Base-by-base conservation (phyloP, 1,140 invertebrate species). In the Teleopsis dalmanni region DNA sequence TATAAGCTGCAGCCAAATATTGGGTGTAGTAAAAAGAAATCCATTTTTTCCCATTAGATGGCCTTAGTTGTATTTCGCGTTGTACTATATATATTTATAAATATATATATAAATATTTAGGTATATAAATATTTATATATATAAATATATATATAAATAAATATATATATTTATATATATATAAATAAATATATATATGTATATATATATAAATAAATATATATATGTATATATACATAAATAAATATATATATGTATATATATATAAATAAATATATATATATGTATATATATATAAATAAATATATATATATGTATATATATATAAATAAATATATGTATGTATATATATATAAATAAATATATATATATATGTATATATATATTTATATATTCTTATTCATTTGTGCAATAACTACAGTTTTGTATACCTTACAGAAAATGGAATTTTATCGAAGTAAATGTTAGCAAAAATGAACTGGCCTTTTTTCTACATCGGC, bases 391-490 rank as follows among this genome's bases (percentile, higher is more conserved):
- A 29, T 29, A 8, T 29, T 7, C 27, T 13, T 13, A 9, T 8
- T 14, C 7, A 19, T 3, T 16, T 41, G 9, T 2, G 33, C 26
- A n/a, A 13, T 25, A 37, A 33, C 13, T 43, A 22, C 9, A 27
- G 18, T n/a, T 34, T 13, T 19, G 45, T 8, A 23, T 35, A 19
- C 59, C 48, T 72, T 75, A 31, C 53, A 83, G 85, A 44, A 33
- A 53, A 14, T 83, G 81, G 81, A 73, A 75, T 19, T 78, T 81
- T 54, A 59, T 74, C 46, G 71, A 79, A 72, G 78, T 93, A 29
- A 84, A 96, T 76, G 72, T 96, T n/a, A 74, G 76, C 2, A 75
- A 78, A 53, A 62, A 78, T 48, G 83, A 91, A 72, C 64, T 96
- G 35, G 59, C 76, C 54, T 48, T 72, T 52, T 51, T 72, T 40